Conservation (phyloP, 2,797 vertebrate species). For the Sebastes jordani region DNA sequence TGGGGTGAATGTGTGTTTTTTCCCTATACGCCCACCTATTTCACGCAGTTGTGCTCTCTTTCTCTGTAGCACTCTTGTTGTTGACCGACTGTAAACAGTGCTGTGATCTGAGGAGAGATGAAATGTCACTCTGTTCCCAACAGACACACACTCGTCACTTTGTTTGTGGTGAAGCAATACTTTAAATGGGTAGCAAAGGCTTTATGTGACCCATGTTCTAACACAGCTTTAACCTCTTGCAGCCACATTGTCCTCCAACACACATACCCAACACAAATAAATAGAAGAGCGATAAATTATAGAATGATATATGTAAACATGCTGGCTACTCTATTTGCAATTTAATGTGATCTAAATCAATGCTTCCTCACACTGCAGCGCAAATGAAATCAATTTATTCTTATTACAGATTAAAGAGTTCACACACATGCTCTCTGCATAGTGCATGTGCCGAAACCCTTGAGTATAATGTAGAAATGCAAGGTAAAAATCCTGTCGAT, state of each 20-base stretch:
- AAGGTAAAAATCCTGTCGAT: constrained; percentile 48
- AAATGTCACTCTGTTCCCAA: neutral
- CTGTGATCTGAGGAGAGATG: neutral
- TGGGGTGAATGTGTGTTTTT: neutral
- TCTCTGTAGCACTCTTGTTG: neutral
- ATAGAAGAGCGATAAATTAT: neutral
- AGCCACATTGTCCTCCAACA: neutral
- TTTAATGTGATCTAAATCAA: constrained; percentile 2
- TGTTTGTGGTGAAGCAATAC: neutral
- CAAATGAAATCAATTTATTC: constrained; percentile 22
- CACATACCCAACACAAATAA: neutral
- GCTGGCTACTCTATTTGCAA: neutral
- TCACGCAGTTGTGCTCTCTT: neutral
- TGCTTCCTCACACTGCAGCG: neutral
- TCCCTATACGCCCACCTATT: neutral
- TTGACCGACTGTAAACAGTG: neutral
- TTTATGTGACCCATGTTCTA: neutral
- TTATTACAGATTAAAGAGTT: constrained; percentile 16
- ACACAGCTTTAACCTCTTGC: neutral
- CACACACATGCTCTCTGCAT: neutral
- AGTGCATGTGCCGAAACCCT: neutral
- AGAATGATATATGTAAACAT: neutral
- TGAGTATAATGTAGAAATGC: neutral
- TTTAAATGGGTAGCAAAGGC: neutral
- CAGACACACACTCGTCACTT: neutral